Evolutionary conservation across 2,797 vertebrate genomes (phyloP).

Genomic region (Sebastes taczanowskii): DNA sequence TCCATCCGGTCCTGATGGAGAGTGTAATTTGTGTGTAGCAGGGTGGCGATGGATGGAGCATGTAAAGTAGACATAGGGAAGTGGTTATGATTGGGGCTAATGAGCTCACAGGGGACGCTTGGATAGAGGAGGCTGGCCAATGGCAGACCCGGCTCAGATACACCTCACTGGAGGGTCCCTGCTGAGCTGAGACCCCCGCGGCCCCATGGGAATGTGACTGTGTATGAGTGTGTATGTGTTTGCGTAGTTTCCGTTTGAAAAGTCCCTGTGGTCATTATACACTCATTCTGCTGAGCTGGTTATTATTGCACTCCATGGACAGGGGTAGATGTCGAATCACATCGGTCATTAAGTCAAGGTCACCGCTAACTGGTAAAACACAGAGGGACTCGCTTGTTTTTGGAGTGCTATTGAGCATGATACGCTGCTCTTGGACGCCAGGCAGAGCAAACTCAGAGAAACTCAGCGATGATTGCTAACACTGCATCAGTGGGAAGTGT

Average conservation of each 20-base stretch:
- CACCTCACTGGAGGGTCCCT: constrained; percentile 51
- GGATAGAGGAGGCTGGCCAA: constrained; percentile 62
- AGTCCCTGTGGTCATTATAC: constrained; percentile 73
- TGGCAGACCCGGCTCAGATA: constrained; percentile 38
- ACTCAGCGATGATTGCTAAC: constrained; percentile 43
- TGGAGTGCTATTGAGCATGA: background rate
- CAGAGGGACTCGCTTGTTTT: constrained; percentile 23
- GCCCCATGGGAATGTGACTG: constrained; percentile 54
- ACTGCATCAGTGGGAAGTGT: constrained; percentile 46
- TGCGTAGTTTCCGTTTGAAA: constrained; percentile 53
- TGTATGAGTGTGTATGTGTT: constrained; percentile 45
- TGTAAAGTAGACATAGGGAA: constrained; percentile 64
- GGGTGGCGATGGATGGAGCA: constrained; percentile 66
- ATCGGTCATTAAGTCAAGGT: constrained; percentile 63
- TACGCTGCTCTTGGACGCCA: background rate
- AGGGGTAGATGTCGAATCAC: constrained; percentile 56
- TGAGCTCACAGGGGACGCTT: constrained; percentile 80
- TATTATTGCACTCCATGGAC: constrained; percentile 45
- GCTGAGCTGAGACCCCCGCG: constrained; percentile 49
- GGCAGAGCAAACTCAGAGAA: constrained; percentile 36
- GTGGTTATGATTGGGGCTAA: constrained; percentile 80
- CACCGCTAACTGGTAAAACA: constrained; percentile 33
- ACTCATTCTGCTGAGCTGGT: constrained; percentile 71
- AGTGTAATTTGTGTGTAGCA: constrained; percentile 64
- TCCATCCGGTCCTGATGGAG: constrained; percentile 59